phyloP scores from a whole-genome alignment of 23 tunicate species.

The Botrylloides violaceus region DNA sequence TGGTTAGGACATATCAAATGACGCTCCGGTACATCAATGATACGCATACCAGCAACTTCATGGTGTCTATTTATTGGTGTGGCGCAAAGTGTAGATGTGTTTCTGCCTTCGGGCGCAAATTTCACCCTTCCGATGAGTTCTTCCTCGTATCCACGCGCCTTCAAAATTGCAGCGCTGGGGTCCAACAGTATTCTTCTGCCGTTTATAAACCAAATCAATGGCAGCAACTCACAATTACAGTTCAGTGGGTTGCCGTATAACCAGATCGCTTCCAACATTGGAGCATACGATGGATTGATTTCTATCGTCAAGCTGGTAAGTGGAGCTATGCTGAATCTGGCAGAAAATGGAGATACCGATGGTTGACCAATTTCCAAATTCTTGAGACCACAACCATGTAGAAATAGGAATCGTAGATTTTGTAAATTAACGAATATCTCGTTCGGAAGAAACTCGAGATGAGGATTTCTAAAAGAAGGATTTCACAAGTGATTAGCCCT shows the following conservation, averaged over 20 bases:
- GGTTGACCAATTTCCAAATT: slow-evolving; percentile 20
- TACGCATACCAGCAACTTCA: slow-evolving; percentile 27
- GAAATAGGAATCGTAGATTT: slow-evolving; percentile 27
- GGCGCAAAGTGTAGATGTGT: slow-evolving; percentile 8
- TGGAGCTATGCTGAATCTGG: background rate
- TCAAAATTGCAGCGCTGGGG: background rate
- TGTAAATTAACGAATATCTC: slow-evolving; percentile 3
- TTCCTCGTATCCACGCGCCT: background rate
- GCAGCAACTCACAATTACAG: slow-evolving; percentile 46
- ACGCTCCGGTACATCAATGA: slow-evolving; percentile 26
- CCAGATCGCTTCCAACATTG: slow-evolving; percentile 36
- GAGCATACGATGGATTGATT: slow-evolving; percentile 13
- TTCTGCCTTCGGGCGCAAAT: background rate
- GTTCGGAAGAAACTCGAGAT: slow-evolving; percentile 8
- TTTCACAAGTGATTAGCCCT: no score
- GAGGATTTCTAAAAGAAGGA: slow-evolving; percentile 15
- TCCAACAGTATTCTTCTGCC: slow-evolving; percentile 21
- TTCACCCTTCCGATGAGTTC: background rate
- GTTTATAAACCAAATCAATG: slow-evolving; percentile 27
- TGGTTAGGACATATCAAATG: slow-evolving; percentile 50
- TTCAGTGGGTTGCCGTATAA: slow-evolving; percentile 49
- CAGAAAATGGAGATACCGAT: background rate
- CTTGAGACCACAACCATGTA: slow-evolving; percentile 28
- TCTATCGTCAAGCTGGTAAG: slow-evolving; percentile 9
- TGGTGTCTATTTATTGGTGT: slow-evolving; percentile 36